Conservation (phyloP, 2,113 vertebrate species). For the Cichladusa arquata region DNA sequence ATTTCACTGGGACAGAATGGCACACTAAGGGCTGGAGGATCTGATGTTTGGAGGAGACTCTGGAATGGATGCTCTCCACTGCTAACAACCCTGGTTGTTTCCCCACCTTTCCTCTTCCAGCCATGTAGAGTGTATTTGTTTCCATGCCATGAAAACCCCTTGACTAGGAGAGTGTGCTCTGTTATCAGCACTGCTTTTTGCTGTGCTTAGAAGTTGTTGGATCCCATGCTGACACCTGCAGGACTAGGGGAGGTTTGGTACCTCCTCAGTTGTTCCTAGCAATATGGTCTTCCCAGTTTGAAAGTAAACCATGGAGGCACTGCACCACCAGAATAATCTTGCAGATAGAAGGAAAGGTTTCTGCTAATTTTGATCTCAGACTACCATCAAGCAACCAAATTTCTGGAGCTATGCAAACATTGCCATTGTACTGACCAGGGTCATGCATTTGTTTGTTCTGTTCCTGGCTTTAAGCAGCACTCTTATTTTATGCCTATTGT, state of each 20-base stretch:
- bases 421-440: not conserved
- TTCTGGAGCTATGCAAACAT: not conserved
- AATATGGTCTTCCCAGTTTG: not conserved
- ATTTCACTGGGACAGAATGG: not conserved
- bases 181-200: not conserved
- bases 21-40: not conserved
- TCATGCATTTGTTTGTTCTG: not conserved
- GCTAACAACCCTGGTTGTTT: not conserved
- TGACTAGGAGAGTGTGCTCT: not conserved
- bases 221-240: not conserved
- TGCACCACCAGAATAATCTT: not conserved
- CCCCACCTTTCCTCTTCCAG: not conserved
- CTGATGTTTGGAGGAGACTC: not conserved
- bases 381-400: accelerated
- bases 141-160: not conserved
- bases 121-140: accelerated
- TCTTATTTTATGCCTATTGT: not conserved
- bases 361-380: not conserved
- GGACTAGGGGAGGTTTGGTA: not conserved
- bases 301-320: not conserved
- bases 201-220: not conserved
- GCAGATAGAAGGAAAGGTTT: not conserved
- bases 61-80: not conserved
- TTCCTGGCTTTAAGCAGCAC: not conserved
- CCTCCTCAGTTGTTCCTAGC: not conserved